Percentiles rank a stretch among this genome's conserved stretches.
Conservation (phyloP, 2,113 vertebrate genomes). For the Natator depressus region DNA sequence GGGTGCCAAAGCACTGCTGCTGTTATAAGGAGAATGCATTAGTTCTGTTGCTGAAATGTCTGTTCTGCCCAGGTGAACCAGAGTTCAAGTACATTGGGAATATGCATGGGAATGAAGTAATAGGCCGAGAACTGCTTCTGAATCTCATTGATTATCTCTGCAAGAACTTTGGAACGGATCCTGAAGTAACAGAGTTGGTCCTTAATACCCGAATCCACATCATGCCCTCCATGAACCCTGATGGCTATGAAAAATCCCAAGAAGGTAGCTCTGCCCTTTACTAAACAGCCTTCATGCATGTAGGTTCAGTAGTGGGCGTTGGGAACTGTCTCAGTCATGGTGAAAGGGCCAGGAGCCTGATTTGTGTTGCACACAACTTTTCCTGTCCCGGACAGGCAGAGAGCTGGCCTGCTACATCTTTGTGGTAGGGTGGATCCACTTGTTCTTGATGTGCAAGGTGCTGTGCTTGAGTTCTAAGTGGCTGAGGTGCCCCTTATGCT, state of each 20-base stretch:
- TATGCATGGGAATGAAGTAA: slow-evolving; percentile 99
- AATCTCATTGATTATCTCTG: slow-evolving; percentile 98
- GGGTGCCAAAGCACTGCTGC: neutral
- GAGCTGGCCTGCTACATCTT: neutral
- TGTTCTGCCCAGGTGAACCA: slow-evolving; percentile 87
- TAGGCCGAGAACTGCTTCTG: slow-evolving; percentile 92
- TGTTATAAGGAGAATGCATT: neutral
- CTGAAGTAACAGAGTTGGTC: slow-evolving; percentile 90
- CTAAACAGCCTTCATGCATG: neutral
- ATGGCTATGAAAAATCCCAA: slow-evolving; percentile 90
- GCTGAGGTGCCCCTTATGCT: neutral
- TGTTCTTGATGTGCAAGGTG: too few relatives aligned
- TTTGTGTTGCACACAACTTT: neutral
- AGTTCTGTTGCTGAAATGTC: neutral
- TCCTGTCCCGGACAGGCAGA: neutral
- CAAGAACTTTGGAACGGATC: slow-evolving; percentile 90
- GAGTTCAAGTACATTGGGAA: slow-evolving; percentile 98
- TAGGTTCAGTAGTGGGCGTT: neutral
- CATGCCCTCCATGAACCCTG: slow-evolving; percentile 99
- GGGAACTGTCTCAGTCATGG: neutral
- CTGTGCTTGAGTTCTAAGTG: neutral
- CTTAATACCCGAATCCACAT: slow-evolving; percentile 95
- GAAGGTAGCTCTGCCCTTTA: slow-evolving; percentile 83
- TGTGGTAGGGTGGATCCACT: rapidly evolving
- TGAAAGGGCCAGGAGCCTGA: neutral